Evolutionary conservation across 2,888 invertebrate genomes (phyloP), one percentile per base, ranked within the genome.

Genomic region (Xestoiulus laeticollis): DNA sequence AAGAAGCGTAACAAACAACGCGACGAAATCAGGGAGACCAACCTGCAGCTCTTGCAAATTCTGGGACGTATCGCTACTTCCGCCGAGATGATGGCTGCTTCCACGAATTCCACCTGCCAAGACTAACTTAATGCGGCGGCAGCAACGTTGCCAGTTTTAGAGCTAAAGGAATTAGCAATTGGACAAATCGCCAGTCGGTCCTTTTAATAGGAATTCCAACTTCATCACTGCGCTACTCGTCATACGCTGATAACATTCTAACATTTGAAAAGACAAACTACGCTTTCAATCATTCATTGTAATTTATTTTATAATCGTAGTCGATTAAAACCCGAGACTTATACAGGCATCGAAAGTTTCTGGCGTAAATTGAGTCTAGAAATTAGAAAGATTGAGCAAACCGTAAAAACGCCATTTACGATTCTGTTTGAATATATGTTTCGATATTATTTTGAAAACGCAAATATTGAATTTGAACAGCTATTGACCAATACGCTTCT

Each of bases 61-160:
- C 59, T 59, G n/a, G 59, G 59, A n/a, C 59, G 59, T n/a, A 59
- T 59, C 59, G 59, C 59, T 22, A 59, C 59, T 59, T 59, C 59
- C 59, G 59, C 59, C 59, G 59, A 59, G 22, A 59, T 59, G 59
- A 59, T 59, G 59, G 59, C 59, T 19, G 59, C 59, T 59, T 59
- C 59, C n/a, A 59, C 59, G n/a, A 59, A 59, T 59, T 59, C 59
- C 6, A 8, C 59, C 6, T 59, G 59, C 59, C 59, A 59, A n/a
- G 59, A 59, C 59, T 59, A n/a, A 59, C 16, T n/a, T 22, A 19
- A n/a, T 22, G 19, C 59, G 22, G n/a, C 59, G n/a, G n/a, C n/a
- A n/a, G n/a, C n/a, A n/a, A n/a, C n/a, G 4, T 0, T 6, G 59
- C 59, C 5, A 59, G 4, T 8, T 59, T 22, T 5, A 16, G 22